Percentiles rank a stretch among this genome's conserved stretches.
Conservation (phyloP, 2,797 vertebrate genomes). For the Syncerus caffer region DNA sequence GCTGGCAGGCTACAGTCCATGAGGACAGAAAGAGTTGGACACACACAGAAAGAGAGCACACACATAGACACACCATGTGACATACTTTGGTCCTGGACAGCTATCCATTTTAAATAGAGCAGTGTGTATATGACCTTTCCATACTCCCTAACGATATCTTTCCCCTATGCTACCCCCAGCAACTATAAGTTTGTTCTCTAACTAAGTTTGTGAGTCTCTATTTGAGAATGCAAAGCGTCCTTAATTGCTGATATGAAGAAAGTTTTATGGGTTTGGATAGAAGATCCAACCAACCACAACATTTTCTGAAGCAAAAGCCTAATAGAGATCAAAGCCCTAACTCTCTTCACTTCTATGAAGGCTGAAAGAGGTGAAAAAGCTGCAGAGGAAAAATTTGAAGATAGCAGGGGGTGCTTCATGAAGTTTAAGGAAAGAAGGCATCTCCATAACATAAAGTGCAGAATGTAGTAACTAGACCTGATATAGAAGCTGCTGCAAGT, state of each 20-base stretch:
- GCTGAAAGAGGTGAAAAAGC: neutral
- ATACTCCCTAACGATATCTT: neutral
- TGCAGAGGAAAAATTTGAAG: neutral
- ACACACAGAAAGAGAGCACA: no score
- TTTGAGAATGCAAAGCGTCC: neutral
- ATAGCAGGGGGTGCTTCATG: neutral
- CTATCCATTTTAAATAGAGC: neutral
- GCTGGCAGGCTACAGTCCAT: no score
- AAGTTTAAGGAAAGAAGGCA: neutral
- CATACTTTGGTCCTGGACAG: rapidly evolving
- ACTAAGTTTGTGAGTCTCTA: neutral
- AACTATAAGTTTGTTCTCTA: neutral
- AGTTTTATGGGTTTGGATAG: neutral
- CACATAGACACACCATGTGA: neutral
- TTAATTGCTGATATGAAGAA: neutral
- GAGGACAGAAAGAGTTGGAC: no score
- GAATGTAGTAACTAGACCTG: no score
- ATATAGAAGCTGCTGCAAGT: no score
- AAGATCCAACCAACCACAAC: neutral
- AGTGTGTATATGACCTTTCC: neutral
- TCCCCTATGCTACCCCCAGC: rapidly evolving
- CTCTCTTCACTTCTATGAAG: neutral
- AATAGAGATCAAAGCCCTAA: neutral
- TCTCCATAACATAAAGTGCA: neutral
- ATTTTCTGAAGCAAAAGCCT: neutral